A percentile compares a stretch with the other conserved stretches of the same genome.
Evolutionary conservation across 2,888 invertebrate genomes (phyloP).

Genomic region (Sesamia inferens): DNA sequence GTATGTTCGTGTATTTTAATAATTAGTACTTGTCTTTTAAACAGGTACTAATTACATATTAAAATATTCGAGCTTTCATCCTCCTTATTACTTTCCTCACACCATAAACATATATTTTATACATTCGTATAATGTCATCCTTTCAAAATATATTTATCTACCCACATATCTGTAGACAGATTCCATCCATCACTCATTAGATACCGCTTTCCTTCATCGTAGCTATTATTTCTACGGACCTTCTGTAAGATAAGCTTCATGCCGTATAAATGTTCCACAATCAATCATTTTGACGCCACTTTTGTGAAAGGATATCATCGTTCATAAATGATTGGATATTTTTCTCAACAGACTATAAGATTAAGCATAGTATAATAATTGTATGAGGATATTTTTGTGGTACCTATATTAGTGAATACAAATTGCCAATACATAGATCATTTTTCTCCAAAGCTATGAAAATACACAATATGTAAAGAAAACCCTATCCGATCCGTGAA

Average conservation of each 20-base stretch:
- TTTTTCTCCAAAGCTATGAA: too few species aligned
- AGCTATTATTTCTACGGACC: constrained; percentile 58
- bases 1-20: not conserved
- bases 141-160: constrained; percentile 17
- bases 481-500: too few species aligned
- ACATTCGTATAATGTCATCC: not conserved
- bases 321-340: constrained; percentile 30
- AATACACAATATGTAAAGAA: too few species aligned
- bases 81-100: not conserved
- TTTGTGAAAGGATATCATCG: constrained; percentile 49
- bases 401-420: too few species aligned
- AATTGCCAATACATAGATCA: too few species aligned
- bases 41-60: too few species aligned
- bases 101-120: not conserved
- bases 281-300: constrained; percentile 69
- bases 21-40: not conserved
- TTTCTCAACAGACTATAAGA: not conserved
- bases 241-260: constrained; percentile 67
- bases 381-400: too few species aligned
- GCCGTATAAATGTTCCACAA: constrained; percentile 62
- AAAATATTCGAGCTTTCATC: too few species aligned
- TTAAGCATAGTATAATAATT: too few species aligned
- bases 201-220: constrained; percentile 56
- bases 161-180: constrained; percentile 21
- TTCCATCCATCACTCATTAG: constrained; percentile 70